Conservation (phyloP, 2,113 vertebrate genomes). For the Rhynchopsitta pachyrhyncha region DNA sequence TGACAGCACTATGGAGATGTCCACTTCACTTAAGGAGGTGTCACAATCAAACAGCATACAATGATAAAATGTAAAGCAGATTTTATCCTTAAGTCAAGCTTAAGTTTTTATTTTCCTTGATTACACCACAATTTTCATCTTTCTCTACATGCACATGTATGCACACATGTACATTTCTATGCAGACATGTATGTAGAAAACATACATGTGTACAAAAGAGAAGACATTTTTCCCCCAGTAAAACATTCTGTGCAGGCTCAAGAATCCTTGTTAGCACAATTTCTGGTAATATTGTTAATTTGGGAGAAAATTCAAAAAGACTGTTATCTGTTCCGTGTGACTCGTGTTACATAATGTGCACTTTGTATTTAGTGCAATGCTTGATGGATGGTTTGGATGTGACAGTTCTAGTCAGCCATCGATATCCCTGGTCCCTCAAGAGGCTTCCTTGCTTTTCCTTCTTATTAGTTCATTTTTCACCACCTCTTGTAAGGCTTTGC, state of each 20-base stretch:
- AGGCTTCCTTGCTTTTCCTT: constrained; percentile 47
- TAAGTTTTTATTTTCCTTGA: background rate
- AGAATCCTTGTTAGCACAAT: background rate
- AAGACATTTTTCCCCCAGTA: background rate
- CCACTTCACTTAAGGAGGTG: background rate
- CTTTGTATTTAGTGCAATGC: background rate
- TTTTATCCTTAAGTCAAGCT: background rate
- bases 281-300: background rate
- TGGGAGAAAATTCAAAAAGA: background rate
- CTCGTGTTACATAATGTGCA: background rate
- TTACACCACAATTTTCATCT: background rate
- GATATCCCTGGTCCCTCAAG: constrained; percentile 15
- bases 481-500: constrained; percentile 42
- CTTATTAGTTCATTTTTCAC: constrained; percentile 55
- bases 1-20: background rate
- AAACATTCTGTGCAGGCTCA: background rate
- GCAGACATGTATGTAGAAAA: background rate
- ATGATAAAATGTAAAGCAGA: background rate
- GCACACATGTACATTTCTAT: too few species aligned
- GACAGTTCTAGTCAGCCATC: constrained; percentile 47
- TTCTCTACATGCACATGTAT: background rate
- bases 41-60: background rate
- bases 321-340: background rate
- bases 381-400: constrained; percentile 24
- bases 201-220: background rate